Evolutionary conservation across 1,140 invertebrate genomes (phyloP).

Genomic region (Protaetia brevitarsis): DNA sequence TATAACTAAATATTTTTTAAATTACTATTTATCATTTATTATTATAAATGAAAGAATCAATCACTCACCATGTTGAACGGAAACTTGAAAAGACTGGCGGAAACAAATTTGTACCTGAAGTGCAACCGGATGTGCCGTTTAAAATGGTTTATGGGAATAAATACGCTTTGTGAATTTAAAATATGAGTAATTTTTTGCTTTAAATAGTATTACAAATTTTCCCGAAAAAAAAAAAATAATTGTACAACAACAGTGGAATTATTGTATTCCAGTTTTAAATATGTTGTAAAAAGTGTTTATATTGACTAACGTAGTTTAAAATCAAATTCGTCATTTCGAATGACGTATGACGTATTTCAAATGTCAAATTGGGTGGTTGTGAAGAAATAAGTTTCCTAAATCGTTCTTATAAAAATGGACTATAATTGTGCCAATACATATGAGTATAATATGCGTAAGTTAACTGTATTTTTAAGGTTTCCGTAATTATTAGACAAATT

Average conservation of each 20-base stretch:
- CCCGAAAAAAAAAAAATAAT: no score
- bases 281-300: not conserved
- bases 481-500: not conserved
- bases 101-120: not conserved
- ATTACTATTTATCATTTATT: not conserved
- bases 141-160: not conserved
- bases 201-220: no score
- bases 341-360: not conserved
- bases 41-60: conserved; percentile 42
- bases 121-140: not conserved
- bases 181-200: no score
- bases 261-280: no score
- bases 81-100: conserved; percentile 7
- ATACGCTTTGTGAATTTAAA: no score
- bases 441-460: not conserved
- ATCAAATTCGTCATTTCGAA: not conserved
- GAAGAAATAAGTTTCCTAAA: not conserved
- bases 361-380: not conserved
- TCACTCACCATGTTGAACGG: conserved; percentile 23
- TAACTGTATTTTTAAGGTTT: not conserved
- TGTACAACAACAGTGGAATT: no score
- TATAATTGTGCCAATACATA: not conserved
- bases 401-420: conserved; percentile 7
- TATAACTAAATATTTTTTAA: not conserved
- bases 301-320: not conserved